Evolutionary conservation across 2,797 vertebrate species (phyloP).

Genomic region (Gobionotothen gibberifrons): DNA sequence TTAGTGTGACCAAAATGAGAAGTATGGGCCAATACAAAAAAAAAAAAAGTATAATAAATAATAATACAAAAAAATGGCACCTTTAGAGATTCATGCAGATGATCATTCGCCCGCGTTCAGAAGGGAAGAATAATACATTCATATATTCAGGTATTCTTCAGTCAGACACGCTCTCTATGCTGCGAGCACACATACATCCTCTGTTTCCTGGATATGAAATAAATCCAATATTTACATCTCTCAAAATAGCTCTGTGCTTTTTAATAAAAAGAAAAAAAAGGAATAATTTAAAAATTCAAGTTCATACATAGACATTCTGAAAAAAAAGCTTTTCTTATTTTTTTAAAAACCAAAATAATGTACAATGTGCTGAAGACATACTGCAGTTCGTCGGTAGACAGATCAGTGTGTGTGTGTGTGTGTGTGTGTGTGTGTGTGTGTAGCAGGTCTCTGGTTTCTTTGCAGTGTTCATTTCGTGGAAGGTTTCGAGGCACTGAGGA

Average conservation of each 20-base stretch:
- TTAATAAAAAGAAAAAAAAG: slow-evolving; percentile 72
- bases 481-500: slow-evolving; percentile 73
- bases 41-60: slow-evolving; percentile 42
- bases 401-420: slow-evolving; percentile 68
- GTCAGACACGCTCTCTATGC: slow-evolving; percentile 71
- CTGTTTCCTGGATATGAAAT: slow-evolving; percentile 81
- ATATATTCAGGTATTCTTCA: slow-evolving; percentile 77
- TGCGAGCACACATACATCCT: slow-evolving; percentile 70
- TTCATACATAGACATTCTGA: slow-evolving; percentile 86
- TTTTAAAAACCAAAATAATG: slow-evolving; percentile 74
- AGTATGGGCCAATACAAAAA: slow-evolving; percentile 44
- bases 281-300: slow-evolving; percentile 89
- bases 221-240: slow-evolving; percentile 83
- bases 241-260: slow-evolving; percentile 86
- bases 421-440: slow-evolving; percentile 52
- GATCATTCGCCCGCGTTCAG: slow-evolving; percentile 64
- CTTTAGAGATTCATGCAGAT: slow-evolving; percentile 61
- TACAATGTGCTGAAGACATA: slow-evolving; percentile 85
- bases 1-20: slow-evolving; percentile 51
- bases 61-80: slow-evolving; percentile 52
- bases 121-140: slow-evolving; percentile 83
- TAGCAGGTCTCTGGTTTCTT: slow-evolving; percentile 59
- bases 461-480: slow-evolving; percentile 58
- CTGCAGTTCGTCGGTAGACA: slow-evolving; percentile 76
- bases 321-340: slow-evolving; percentile 71